phyloP scores from a whole-genome alignment of 1,140 invertebrate genomes.

The Formica exsecta region DNA sequence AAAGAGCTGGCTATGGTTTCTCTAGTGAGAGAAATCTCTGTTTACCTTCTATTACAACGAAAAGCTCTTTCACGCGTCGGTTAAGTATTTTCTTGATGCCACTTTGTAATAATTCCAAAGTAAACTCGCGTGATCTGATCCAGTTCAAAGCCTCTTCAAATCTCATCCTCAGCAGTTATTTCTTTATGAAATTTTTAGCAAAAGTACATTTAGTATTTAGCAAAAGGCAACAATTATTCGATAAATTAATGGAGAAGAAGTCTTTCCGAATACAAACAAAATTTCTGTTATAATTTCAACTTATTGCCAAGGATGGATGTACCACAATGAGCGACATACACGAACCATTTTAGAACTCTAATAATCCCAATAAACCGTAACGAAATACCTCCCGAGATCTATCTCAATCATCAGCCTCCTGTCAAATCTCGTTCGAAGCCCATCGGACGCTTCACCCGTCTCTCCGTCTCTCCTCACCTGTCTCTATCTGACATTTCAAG shows the following conservation, averaged over 20 bases:
- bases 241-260: not conserved
- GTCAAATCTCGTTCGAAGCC: not conserved
- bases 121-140: not conserved
- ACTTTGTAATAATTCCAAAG: conserved; percentile 58
- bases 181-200: conserved; percentile 4
- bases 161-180: not conserved
- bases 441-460: conserved; percentile 17
- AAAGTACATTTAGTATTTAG: not conserved
- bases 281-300: not conserved
- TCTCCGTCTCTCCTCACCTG: conserved; percentile 17
- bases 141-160: not conserved
- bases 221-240: not conserved
- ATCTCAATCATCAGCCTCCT: not conserved
- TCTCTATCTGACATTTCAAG: conserved; percentile 88
- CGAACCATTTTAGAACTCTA: not conserved
- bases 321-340: not conserved
- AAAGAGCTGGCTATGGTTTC: conserved; percentile 45
- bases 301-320: not conserved
- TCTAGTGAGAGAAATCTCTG: conserved; percentile 6
- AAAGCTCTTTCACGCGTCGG: conserved; percentile 45
- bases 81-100: conserved; percentile 67
- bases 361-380: not conserved
- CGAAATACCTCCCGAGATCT: not conserved
- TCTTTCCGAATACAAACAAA: not conserved
- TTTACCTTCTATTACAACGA: conserved; percentile 48